Percentiles rank a stretch among this genome's conserved stretches.
Conservation (phyloP, 2,888 invertebrate genomes). For the Seira sanloemensis region DNA sequence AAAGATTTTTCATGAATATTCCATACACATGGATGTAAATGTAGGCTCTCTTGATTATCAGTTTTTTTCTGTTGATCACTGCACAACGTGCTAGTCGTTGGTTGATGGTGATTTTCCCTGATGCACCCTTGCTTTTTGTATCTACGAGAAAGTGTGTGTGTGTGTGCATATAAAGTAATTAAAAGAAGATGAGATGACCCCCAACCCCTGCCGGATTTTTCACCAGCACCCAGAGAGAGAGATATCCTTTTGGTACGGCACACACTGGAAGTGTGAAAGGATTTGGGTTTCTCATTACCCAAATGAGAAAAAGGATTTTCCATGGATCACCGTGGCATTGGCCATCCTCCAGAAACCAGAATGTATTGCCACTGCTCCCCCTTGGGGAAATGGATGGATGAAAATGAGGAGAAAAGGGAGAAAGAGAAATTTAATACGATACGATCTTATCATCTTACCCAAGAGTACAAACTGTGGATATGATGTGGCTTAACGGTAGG, state of each 20-base stretch:
- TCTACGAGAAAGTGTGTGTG: background rate
- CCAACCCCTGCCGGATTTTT: background rate
- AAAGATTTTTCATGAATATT: slow-evolving; percentile 7
- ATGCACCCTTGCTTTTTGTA: background rate
- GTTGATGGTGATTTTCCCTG: no score
- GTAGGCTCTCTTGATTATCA: no score
- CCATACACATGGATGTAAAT: no score
- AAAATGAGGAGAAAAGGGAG: no score
- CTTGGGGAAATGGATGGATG: slow-evolving; percentile 10
- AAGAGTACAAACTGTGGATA: no score
- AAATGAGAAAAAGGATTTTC: slow-evolving; percentile 31
- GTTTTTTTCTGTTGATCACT: no score
- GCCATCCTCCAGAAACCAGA: slow-evolving; percentile 28
- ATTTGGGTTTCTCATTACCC: slow-evolving; percentile 26
- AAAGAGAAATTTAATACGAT: no score
- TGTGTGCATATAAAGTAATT: background rate
- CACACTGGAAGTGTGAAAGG: slow-evolving; percentile 12
- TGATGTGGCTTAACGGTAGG: no score
- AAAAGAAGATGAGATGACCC: background rate
- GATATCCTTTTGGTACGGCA: no score
- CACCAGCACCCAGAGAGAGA: background rate
- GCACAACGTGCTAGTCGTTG: no score
- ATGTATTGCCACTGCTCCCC: slow-evolving; percentile 36
- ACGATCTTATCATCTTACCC: no score
- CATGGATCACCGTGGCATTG: slow-evolving; percentile 1